phyloP scores from a whole-genome alignment of 2,888 invertebrate genomes.

The Parascotia fuliginaria region DNA sequence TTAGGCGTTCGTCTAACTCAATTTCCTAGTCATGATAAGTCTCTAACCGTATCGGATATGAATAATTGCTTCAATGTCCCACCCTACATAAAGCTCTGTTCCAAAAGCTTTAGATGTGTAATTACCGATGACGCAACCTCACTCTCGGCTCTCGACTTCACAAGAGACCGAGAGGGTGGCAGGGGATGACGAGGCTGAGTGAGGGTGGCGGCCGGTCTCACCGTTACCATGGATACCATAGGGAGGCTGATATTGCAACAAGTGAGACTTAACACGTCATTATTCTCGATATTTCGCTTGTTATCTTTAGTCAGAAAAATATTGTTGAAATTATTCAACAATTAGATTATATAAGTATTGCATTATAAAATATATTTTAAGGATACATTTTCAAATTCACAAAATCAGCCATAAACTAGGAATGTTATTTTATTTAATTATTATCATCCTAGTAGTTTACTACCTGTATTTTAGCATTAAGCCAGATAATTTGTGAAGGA shows the following conservation, averaged over 20 bases:
- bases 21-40: slow-evolving; percentile 47
- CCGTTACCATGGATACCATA: slow-evolving; percentile 66
- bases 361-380: too few relatives aligned
- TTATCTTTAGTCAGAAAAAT: not conserved
- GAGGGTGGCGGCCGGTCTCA: slow-evolving; percentile 35
- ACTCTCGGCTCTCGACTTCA: slow-evolving; percentile 67
- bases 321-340: not conserved
- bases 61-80: slow-evolving; percentile 50
- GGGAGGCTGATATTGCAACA: slow-evolving; percentile 68
- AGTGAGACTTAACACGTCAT: slow-evolving; percentile 55
- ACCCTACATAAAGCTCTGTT: slow-evolving; percentile 59
- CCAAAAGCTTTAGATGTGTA: slow-evolving; percentile 78
- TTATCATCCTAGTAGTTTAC: too few relatives aligned
- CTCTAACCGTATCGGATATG: slow-evolving; percentile 48
- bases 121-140: slow-evolving; percentile 73
- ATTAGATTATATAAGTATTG: too few relatives aligned
- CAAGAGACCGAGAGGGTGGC: slow-evolving; percentile 50
- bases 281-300: slow-evolving; percentile 31
- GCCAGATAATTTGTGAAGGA: too few relatives aligned
- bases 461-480: too few relatives aligned
- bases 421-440: too few relatives aligned
- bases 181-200: slow-evolving; percentile 31
- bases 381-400: too few relatives aligned
- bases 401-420: too few relatives aligned
- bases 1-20: too few relatives aligned